Evolutionary conservation across 2,888 invertebrate genomes (phyloP), one percentile per base, ranked within the genome.

Genomic region (Carcina quercana): DNA sequence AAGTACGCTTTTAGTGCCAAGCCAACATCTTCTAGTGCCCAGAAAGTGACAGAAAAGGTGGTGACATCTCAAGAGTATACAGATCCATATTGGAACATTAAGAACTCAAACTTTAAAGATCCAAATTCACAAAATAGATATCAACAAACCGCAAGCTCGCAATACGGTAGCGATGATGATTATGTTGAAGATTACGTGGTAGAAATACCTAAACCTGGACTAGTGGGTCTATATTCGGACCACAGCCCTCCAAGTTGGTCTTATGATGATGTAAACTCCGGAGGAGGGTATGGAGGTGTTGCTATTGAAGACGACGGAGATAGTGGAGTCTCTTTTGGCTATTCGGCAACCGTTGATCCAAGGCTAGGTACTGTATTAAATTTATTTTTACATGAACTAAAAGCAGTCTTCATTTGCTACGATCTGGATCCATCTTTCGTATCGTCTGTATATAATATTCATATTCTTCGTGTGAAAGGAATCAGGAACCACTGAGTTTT

Each of bases 51-150:
- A 12, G 48, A 50, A 15, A 59, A 51, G 45, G 63, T 73, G 28
- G 60, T 63, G 2, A 61, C 62, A 19, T 47, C 59, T 10, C 57
- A 71, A 12, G 68, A 66, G 28, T 50, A 75, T 15, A 50, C 56
- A 19, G 82, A 83, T 43, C 82, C 82, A 1, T 83, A 82, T 40
- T 74, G 65, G 64, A 83, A 83, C 48, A 61, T 82, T 6, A 82
- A 76, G 53, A 71, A 61, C 40, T 37, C 49, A 3, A 67, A 68
- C 33, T 53, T 61, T 12, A 53, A 59, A 32, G 52, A 50, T 13
- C 49, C 50, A 5, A 40, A 54, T 33, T 45, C 34, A 26, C 43
- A 35, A 28, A 43, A 37, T 29, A 45, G 42, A 17, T 41, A 43
- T 15, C 14, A 15, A 21, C 35, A 11, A 17, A 37, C 32, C 6